Conservation (phyloP, 1,140 invertebrate species). For the Teleopsis dalmanni region DNA sequence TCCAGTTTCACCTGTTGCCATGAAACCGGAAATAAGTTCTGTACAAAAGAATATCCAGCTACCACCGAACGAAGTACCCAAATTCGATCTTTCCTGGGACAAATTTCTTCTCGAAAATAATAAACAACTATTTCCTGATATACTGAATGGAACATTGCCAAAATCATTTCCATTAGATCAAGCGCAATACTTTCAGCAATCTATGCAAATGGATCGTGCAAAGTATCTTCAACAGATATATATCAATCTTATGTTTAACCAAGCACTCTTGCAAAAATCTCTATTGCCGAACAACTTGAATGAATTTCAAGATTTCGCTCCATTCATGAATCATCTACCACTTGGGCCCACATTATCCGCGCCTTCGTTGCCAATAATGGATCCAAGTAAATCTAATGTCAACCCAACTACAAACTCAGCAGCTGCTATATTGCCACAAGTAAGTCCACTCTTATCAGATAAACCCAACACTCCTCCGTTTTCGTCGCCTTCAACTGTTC, state of each 20-base stretch:
- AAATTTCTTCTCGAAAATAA: too few species aligned
- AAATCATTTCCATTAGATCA: too few species aligned
- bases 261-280: constrained; percentile 50
- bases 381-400: constrained; percentile 7
- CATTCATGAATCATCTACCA: constrained; percentile 3
- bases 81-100: too few species aligned
- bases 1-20: background rate
- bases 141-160: too few species aligned
- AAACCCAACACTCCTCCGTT: constrained; percentile 8
- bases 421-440: constrained; percentile 4
- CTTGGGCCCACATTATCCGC: background rate
- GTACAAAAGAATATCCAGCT: too few species aligned
- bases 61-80: too few species aligned
- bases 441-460: constrained; percentile 13
- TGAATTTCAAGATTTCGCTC: constrained; percentile 1
- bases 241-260: constrained; percentile 43
- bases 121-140: too few species aligned
- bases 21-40: background rate
- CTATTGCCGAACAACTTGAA: constrained; percentile 53
- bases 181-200: too few species aligned
- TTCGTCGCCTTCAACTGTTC: constrained; percentile 3
- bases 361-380: constrained; percentile 7
- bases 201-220: constrained; percentile 51
- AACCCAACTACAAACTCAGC: background rate
- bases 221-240: constrained; percentile 52